phyloP scores from a whole-genome alignment of 2,113 vertebrate genomes.

The Benthochromis sp. region DNA sequence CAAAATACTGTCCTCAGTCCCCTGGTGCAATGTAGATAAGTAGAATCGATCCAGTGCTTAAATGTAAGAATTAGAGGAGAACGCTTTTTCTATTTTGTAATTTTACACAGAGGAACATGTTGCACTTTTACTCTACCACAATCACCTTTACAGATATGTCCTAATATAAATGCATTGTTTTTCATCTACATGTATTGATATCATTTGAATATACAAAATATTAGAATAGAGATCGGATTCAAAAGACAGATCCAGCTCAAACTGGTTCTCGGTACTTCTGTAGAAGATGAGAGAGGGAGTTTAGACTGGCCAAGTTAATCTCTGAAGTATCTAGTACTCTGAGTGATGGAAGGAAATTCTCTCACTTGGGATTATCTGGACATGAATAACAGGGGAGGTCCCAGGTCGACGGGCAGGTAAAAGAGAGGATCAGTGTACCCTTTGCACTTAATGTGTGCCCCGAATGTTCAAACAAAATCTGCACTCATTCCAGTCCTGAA shows the following conservation, averaged over 20 bases:
- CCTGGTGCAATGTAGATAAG: not conserved
- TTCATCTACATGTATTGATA: not conserved
- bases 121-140: not conserved
- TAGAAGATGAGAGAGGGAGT: not conserved
- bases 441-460: not conserved
- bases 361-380: not conserved
- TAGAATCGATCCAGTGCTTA: rapidly evolving
- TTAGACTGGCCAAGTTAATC: not conserved
- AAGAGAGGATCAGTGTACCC: not conserved
- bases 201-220: not conserved
- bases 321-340: not conserved
- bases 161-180: not conserved
- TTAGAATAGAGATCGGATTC: not conserved
- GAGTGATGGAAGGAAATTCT: not conserved
- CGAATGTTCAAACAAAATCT: not conserved
- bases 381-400: not conserved
- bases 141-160: not conserved
- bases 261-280: not conserved
- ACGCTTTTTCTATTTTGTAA: not conserved
- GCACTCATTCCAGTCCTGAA: not conserved
- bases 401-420: rapidly evolving
- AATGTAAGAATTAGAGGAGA: rapidly evolving
- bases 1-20: not conserved
- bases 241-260: not conserved
- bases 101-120: not conserved